Conservation (phyloP, 1,140 invertebrate species). For the Littorina saxatilis region DNA sequence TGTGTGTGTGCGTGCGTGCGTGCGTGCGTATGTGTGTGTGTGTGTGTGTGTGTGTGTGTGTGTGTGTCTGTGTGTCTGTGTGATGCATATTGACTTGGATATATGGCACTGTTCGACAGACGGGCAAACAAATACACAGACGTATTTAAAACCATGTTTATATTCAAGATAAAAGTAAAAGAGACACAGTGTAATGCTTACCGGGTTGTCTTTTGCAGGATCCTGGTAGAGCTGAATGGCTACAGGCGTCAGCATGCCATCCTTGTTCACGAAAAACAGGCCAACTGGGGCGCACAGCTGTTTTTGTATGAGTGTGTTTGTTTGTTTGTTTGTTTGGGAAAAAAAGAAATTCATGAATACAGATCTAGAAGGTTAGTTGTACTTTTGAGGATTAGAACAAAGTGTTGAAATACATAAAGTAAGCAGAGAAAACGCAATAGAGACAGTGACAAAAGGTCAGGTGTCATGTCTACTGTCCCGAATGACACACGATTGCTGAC, state of each 20-base stretch:
- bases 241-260: neutral
- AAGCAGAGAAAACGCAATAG: too few species aligned
- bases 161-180: neutral
- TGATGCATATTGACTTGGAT: neutral
- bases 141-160: neutral
- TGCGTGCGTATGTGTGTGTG: constrained; percentile 21
- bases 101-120: neutral
- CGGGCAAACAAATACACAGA: neutral
- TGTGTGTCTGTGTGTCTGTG: neutral
- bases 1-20: constrained; percentile 18
- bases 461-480: too few species aligned
- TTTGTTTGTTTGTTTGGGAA: too few species aligned
- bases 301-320: too few species aligned
- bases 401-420: too few species aligned
- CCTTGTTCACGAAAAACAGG: neutral
- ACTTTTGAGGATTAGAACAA: too few species aligned
- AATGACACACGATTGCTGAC: too few species aligned
- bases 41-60: constrained; percentile 12
- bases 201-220: neutral
- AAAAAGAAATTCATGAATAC: too few species aligned
- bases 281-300: too few species aligned
- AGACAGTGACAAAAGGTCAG: too few species aligned
- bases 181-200: neutral
- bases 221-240: too few species aligned
- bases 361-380: too few species aligned